Percentiles rank a stretch among this genome's conserved stretches.
Evolutionary conservation across 2,888 invertebrate genomes (phyloP).

Genomic region (Dyspetes luteomarginatus): DNA sequence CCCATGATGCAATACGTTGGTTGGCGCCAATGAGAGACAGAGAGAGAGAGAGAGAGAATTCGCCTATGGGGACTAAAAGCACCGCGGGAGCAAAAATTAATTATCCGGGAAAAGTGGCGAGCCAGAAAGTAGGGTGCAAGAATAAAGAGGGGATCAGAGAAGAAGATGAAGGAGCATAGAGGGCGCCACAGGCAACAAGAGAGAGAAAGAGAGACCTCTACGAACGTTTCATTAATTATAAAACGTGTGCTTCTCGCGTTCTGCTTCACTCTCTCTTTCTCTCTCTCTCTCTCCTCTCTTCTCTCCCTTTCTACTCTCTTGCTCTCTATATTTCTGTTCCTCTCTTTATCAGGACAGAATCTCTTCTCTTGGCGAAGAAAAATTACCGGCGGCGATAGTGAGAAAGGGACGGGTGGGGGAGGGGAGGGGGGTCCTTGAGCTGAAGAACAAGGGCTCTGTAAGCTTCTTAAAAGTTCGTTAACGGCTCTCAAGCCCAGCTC

Average conservation of each 20-base stretch:
- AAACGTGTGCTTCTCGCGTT: slow-evolving; percentile 45
- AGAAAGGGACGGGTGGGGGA: neutral
- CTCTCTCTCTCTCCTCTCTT: neutral
- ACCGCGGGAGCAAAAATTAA: slow-evolving; percentile 61
- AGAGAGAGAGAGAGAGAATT: no score
- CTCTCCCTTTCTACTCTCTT: no score
- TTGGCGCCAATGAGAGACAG: neutral
- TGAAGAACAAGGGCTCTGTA: slow-evolving; percentile 20
- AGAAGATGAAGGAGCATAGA: neutral
- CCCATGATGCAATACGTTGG: neutral
- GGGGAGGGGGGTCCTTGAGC: neutral
- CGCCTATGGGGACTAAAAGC: slow-evolving; percentile 55
- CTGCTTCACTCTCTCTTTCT: neutral
- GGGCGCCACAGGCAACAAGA: slow-evolving; percentile 33
- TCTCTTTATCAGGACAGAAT: no score
- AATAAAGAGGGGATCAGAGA: neutral
- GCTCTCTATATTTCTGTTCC: no score
- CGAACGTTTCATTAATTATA: slow-evolving; percentile 60
- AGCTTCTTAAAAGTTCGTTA: slow-evolving; percentile 59
- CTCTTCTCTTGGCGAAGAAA: no score
- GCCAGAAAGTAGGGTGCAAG: neutral
- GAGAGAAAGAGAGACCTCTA: no score
- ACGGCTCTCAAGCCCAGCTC: slow-evolving; percentile 18
- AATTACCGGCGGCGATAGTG: no score
- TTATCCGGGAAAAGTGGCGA: slow-evolving; percentile 53